Conservation (phyloP, 2,888 invertebrate genomes). For the Acrobasis repandana region DNA sequence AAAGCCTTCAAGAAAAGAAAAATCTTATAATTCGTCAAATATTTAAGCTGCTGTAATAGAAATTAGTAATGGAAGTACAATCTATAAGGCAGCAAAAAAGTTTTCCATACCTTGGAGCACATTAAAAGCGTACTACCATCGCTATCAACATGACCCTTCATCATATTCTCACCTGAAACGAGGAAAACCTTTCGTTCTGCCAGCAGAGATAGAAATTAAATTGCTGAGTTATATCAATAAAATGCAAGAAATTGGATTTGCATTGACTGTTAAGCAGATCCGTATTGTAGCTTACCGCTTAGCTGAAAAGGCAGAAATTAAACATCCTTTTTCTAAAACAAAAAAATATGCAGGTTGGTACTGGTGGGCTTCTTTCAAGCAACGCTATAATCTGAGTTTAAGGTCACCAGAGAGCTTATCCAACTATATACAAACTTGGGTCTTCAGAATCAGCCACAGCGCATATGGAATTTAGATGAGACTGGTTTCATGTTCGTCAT, state of each 20-base stretch:
- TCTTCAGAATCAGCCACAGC: neutral
- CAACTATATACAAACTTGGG: neutral
- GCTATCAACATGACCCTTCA: neutral
- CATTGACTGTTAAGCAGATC: conserved; percentile 7
- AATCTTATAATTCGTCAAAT: conserved; percentile 2
- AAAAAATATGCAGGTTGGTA: neutral
- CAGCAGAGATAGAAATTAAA: neutral
- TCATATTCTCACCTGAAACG: neutral
- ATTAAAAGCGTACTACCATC: neutral
- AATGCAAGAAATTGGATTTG: conserved; percentile 16
- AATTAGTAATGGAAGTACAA: conserved; percentile 1
- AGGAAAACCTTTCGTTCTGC: neutral
- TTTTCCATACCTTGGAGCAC: conserved; percentile 1
- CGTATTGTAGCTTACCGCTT: conserved; percentile 17
- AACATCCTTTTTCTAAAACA: conserved; percentile 5
- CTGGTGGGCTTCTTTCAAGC: neutral
- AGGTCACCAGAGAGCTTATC: neutral
- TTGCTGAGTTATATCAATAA: neutral
- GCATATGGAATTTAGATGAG: neutral
- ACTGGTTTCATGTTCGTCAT: neutral
- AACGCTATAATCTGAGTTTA: conserved; percentile 12
- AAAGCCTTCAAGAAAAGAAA: neutral
- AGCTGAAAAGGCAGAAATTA: conserved; percentile 12
- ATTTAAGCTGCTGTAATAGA: conserved; percentile 3
- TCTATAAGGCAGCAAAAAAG: conserved; percentile 1